Evolutionary conservation across 1,140 invertebrate species (phyloP).

Genomic region (Drosophila carrolli): DNA sequence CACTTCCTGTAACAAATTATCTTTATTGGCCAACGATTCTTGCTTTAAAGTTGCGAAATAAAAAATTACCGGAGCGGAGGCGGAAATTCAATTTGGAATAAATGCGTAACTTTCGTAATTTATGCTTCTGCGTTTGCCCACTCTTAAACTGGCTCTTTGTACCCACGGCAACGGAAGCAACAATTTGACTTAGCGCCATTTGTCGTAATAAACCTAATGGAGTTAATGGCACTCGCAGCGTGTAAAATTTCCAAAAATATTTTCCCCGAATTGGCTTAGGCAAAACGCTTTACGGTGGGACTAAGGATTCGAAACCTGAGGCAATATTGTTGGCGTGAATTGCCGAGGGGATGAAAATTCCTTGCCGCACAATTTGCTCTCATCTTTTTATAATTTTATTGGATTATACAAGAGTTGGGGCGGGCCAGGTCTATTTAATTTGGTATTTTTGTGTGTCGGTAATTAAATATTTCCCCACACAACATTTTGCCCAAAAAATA

Average conservation of each 20-base stretch:
- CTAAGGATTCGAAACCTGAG: not conserved
- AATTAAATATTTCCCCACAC: slow-evolving; percentile 49
- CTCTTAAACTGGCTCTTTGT: not conserved
- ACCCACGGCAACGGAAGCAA: slow-evolving; percentile 55
- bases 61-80: slow-evolving; percentile 37
- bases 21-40: slow-evolving; percentile 20
- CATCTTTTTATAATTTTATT: slow-evolving; percentile 55
- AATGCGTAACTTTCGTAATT: slow-evolving; percentile 67
- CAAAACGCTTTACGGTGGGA: slow-evolving; percentile 2
- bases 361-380: slow-evolving; percentile 43
- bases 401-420: slow-evolving; percentile 31
- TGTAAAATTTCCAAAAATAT: slow-evolving; percentile 64
- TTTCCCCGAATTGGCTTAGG: slow-evolving; percentile 49
- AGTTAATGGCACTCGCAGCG: slow-evolving; percentile 59
- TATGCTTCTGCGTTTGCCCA: slow-evolving; percentile 46
- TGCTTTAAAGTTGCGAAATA: slow-evolving; percentile 36
- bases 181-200: slow-evolving; percentile 66
- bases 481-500: slow-evolving; percentile 4
- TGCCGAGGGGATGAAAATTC: not conserved
- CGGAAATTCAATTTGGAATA: slow-evolving; percentile 69
- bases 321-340: slow-evolving; percentile 12
- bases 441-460: slow-evolving; percentile 36
- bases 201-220: slow-evolving; percentile 69
- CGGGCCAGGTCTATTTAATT: slow-evolving; percentile 29
- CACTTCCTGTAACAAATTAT: slow-evolving; percentile 53